Conservation (phyloP, 2,888 invertebrate species). For the Strigamia crassipes region DNA sequence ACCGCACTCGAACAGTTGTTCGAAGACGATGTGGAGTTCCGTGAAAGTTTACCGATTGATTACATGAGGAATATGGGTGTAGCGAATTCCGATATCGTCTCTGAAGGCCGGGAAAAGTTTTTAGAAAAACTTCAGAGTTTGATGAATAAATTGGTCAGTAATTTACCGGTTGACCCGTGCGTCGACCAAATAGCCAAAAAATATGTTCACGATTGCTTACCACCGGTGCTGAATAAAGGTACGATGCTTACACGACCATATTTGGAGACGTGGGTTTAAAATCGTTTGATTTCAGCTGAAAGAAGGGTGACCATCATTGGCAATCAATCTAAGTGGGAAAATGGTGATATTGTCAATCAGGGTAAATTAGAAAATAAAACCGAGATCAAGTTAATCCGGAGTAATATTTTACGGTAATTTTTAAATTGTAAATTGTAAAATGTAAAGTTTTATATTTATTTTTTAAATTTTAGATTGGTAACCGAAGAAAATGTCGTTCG, state of each 20-base stretch:
- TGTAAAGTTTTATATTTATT: too few relatives aligned
- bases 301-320: slow-evolving; percentile 71
- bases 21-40: slow-evolving; percentile 70
- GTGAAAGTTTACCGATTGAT: slow-evolving; percentile 78
- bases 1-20: slow-evolving; percentile 75
- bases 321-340: slow-evolving; percentile 71
- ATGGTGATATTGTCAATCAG: slow-evolving; percentile 68
- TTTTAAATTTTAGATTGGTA: slow-evolving; percentile 63
- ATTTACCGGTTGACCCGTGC: slow-evolving; percentile 73
- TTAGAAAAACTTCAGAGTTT: slow-evolving; percentile 63
- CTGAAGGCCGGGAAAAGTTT: slow-evolving; percentile 53
- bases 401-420: slow-evolving; percentile 50
- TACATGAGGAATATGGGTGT: slow-evolving; percentile 76
- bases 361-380: slow-evolving; percentile 70
- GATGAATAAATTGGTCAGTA: slow-evolving; percentile 66
- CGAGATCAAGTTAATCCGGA: slow-evolving; percentile 66
- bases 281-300: slow-evolving; percentile 63
- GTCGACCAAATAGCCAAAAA: slow-evolving; percentile 85
- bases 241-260: slow-evolving; percentile 8
- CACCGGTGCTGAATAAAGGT: slow-evolving; percentile 72
- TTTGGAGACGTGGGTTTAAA: neutral
- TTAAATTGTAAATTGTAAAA: neutral
- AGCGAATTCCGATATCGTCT: slow-evolving; percentile 66
- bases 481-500: slow-evolving; percentile 67
- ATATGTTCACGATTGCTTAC: slow-evolving; percentile 83